These are phyloP conservation scores for Sarcophaga variegata DNA, from an alignment of 2,888 invertebrate genomes.

Conservation along the genomic window DNA sequence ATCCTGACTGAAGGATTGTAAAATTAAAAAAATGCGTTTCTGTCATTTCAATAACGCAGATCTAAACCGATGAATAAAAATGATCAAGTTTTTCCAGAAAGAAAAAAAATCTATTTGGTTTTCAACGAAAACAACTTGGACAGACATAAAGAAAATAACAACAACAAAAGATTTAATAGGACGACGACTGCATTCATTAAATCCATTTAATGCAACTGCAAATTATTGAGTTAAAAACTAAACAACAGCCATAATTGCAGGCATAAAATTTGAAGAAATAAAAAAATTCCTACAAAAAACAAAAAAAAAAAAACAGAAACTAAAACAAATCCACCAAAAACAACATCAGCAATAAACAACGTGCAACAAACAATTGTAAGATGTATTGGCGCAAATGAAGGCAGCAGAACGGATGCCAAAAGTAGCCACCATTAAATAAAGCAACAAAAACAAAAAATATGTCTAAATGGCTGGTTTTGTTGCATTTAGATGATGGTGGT, in stretches of 20 bases:
- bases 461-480: constrained; percentile 50
- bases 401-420: constrained; percentile 70
- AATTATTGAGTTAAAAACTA: constrained; percentile 77
- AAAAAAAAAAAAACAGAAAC: constrained; percentile 67
- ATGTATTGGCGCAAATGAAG: constrained; percentile 56
- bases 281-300: not conserved
- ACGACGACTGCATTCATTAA: constrained; percentile 78
- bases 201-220: constrained; percentile 79
- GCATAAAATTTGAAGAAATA: constrained; percentile 64
- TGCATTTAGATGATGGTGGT: constrained; percentile 45
- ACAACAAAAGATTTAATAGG: constrained; percentile 75
- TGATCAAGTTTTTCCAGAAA: no score
- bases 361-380: constrained; percentile 47
- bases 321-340: constrained; percentile 29
- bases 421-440: constrained; percentile 68
- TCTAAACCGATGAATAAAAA: no score
- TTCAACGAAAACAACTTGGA: constrained; percentile 32
- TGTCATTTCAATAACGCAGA: no score
- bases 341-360: constrained; percentile 30
- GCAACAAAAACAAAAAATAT: constrained; percentile 35
- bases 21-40: no score
- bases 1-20: no score
- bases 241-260: constrained; percentile 77
- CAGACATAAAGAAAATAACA: constrained; percentile 45
- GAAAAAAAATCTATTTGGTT: not conserved